Conservation (phyloP, 2,113 vertebrate genomes). For the Microtus richardsoni region DNA sequence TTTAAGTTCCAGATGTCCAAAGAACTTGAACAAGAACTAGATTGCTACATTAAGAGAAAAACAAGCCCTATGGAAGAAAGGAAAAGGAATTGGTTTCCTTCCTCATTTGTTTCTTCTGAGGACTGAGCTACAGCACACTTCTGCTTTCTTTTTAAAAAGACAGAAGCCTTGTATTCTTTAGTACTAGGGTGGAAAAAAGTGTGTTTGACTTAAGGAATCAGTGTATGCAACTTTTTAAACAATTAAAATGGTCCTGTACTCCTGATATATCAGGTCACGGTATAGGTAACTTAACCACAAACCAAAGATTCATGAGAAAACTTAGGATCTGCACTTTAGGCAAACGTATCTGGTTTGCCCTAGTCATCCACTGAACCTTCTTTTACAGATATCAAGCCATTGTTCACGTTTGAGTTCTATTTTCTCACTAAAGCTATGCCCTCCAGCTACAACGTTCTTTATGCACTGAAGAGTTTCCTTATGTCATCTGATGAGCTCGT, state of each 20-base stretch:
- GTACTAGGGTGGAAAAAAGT: conserved; percentile 35
- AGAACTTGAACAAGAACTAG: not conserved
- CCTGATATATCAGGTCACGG: not conserved
- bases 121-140: conserved; percentile 55
- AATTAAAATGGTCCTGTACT: not conserved
- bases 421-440: conserved; percentile 6
- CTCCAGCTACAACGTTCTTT: not conserved
- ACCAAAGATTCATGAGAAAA: not conserved
- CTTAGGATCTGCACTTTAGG: not conserved
- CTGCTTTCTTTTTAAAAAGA: conserved; percentile 75
- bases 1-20: conserved; percentile 20
- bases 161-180: conserved; percentile 46
- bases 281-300: not conserved
- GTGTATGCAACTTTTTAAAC: not conserved
- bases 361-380: not conserved
- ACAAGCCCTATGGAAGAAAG: conserved; percentile 38
- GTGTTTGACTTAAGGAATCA: conserved; percentile 6
- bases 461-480: not conserved
- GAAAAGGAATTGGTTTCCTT: conserved; percentile 64
- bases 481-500: not conserved
- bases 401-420: conserved; percentile 21
- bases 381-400: not conserved
- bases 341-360: not conserved
- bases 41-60: conserved; percentile 18
- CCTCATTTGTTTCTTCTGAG: conserved; percentile 53